Evolutionary conservation across 2,797 vertebrate genomes (phyloP), one percentile per base, ranked within the genome.

Genomic region (Vultur gryphus): DNA sequence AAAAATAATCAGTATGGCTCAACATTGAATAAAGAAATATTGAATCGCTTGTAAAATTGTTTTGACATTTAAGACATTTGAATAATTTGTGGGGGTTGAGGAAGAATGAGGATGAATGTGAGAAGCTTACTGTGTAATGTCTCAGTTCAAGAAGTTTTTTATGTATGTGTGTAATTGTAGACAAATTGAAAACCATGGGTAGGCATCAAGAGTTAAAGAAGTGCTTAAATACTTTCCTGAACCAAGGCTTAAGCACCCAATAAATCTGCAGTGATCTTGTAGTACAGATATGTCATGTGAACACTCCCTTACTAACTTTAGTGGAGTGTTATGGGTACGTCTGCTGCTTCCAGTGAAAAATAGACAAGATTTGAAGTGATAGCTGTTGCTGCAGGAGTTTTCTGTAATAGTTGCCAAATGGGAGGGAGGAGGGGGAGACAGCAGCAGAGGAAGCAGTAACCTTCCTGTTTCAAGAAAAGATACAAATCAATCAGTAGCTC

Each of bases 401-500:
- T 95, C 94, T 93, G 71, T 89, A 90, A 82, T 88, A 93, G 55
- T 88, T 97, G 88, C 91, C 94, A 95, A 97, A 67, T 46, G 26
- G 65, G 65, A 91, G 57, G 65, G 91, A 93, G 80, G 86, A 82
- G 75, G 73, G 76, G 39, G 91, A 69, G 69, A 48, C 39, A 62
- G 88, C 51, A 90, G 59, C 66, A 76, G 73, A 90, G 51, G 66
- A 92, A 96, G 86, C 62, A 16, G 91, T 84, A 91, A 90, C 90
- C 66, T 87, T 93, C 86, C 55, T 84, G 51, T 76, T 96, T 93
- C 80, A 87, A 90, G 83, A 73, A 83, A 94, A 95, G 94, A 92
- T 90, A 94, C 85, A 90, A 94, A 96, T 97, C 94, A 96, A 91
- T 97, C 95, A 80, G 84, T 77, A 84, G 43, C 73, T 89, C 19